phyloP scores from a whole-genome alignment of 2,113 vertebrate genomes.

The Semnopithecus entellus region DNA sequence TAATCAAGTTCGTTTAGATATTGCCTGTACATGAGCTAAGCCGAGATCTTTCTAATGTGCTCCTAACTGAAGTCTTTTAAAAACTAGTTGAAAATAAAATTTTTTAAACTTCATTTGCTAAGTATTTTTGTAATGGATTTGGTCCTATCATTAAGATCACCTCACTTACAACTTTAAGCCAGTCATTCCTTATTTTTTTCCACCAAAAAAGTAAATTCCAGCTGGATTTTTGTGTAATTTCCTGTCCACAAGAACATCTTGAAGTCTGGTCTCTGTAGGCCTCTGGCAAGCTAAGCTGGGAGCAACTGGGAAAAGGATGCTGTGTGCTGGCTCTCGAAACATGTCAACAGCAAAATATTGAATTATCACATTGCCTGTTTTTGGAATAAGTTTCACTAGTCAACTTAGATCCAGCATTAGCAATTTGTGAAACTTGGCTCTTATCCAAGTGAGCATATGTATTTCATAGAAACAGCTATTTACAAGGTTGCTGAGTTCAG shows the following conservation, averaged over 20 bases:
- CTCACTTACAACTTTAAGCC: neutral
- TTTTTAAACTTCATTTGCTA: neutral
- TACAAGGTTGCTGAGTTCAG: neutral
- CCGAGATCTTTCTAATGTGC: neutral
- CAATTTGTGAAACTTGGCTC: neutral
- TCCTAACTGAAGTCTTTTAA: neutral
- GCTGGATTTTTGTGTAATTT: neutral
- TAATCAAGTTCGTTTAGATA: neutral
- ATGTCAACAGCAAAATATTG: neutral
- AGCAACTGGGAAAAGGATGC: neutral
- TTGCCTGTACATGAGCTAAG: neutral
- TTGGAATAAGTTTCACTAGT: neutral
- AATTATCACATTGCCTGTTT: neutral
- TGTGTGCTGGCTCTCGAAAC: neutral
- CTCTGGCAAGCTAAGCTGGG: neutral
- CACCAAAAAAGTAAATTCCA: neutral
- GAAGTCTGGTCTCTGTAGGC: neutral
- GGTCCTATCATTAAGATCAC: neutral
- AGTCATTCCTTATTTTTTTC: neutral
- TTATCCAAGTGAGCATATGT: neutral
- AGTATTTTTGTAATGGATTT: neutral
- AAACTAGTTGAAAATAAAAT: neutral
- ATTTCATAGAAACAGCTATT: neutral
- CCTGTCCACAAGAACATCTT: neutral
- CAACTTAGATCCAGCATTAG: neutral